Percentiles rank a stretch among this genome's conserved stretches.
Evolutionary conservation across 2,888 invertebrate genomes (phyloP).

Genomic region (Calameuta idolon): DNA sequence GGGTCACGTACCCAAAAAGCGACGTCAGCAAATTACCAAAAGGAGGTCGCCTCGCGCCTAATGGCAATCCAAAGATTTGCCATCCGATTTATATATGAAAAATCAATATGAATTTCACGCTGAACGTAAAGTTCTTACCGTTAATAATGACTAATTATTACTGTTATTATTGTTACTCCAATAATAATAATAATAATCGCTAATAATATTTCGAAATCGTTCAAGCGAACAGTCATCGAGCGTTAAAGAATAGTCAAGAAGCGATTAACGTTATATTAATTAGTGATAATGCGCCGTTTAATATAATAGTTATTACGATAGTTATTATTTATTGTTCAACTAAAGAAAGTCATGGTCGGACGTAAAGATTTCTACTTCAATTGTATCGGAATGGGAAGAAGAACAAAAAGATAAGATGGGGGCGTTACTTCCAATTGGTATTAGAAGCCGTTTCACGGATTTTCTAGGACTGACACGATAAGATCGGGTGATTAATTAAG

Average conservation of each 20-base stretch:
- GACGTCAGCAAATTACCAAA: not conserved
- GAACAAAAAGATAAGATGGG: not conserved
- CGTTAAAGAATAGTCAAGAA: conserved; percentile 30
- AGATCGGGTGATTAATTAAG: not conserved
- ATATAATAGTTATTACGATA: conserved; percentile 34
- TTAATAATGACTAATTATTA: conserved; percentile 24
- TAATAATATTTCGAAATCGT: conserved; percentile 38
- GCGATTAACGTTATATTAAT: conserved; percentile 30
- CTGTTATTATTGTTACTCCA: conserved; percentile 32
- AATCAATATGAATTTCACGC: not conserved
- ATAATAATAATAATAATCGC: conserved; percentile 27
- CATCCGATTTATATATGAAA: not conserved
- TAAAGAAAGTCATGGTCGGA: conserved; percentile 33
- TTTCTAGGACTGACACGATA: not conserved
- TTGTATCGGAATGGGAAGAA: not conserved
- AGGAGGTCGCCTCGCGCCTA: not conserved
- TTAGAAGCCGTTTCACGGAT: not conserved
- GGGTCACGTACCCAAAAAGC: not conserved
- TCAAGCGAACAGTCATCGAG: conserved; percentile 42
- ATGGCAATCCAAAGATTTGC: not conserved
- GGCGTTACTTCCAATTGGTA: not conserved
- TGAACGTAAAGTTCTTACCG: conserved; percentile 6
- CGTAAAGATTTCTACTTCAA: conserved; percentile 22
- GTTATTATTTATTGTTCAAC: conserved; percentile 37
- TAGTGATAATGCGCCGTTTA: conserved; percentile 30